Evolutionary conservation across 92 coral and sea anemone genomes (phyloP), one percentile per base, ranked within the genome.

Genomic region (Desmophyllum pertusum): DNA sequence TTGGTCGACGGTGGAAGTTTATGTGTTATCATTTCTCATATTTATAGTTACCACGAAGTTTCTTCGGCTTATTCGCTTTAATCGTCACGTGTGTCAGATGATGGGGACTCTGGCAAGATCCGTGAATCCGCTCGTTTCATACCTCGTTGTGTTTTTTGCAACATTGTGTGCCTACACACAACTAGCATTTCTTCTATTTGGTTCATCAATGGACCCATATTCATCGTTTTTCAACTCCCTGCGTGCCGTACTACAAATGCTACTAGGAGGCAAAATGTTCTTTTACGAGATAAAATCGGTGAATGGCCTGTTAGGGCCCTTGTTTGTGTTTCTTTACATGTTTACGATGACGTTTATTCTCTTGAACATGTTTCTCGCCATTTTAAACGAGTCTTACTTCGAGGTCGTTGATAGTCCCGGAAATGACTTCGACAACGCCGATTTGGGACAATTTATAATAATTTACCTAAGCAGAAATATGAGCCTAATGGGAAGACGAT

Each of bases 51-150:
- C 92, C 10, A 67, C 86, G 38, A 89, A 89, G 61, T 89, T 85
- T 38, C 86, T 89, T 52, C 84, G 91, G 23, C 83, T 89, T 48
- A 89, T 89, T 41, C 90, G 92, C 43, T 89, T 89, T 42, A 89
- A 86, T 64, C 91, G 85, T 40, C 92, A 89, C 36, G 89, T 89
- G 42, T 89, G 93, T 31, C 93, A 93, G 84, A 93, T 93, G 89
- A 87, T 90, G 55, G 80, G 81, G 13, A 93, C 96, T 10, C 84
- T 93, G n/a, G 88, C 67, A 39, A 78, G 83, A 18, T 73, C 93
- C 14, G 86, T 75, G 23, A 82, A 66, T 63, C 83, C 88, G 25
- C 79, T 93, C 39, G 77, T 67, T 17, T 93, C 96, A 0, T 90
- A 83, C 48, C 73, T 81, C 48, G 77, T 85, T 3, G 88, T 87